Conservation (phyloP, 2,113 vertebrate species). For the Strix aluco region DNA sequence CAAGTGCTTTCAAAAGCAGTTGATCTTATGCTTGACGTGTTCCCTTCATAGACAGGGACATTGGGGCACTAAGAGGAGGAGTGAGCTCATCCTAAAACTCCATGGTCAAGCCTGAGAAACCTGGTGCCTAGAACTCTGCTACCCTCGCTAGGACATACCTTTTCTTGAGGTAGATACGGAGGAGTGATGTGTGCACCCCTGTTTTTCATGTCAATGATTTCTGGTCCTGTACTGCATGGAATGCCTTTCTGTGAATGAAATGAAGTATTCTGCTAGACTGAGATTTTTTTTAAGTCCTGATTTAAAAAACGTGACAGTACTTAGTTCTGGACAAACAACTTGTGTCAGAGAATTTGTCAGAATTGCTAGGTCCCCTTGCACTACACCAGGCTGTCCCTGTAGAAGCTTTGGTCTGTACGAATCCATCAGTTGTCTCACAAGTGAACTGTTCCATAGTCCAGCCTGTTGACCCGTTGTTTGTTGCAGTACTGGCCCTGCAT, state of each 20-base stretch:
- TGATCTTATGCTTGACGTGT: not conserved
- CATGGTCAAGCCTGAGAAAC: accelerated
- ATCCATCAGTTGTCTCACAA: not conserved
- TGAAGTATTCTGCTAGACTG: not conserved
- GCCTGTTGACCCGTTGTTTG: not conserved
- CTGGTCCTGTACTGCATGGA: not conserved
- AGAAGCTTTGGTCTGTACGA: not conserved
- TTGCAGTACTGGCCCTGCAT: not conserved
- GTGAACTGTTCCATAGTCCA: not conserved
- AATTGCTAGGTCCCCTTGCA: not conserved
- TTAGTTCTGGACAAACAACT: not conserved
- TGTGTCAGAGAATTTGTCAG: not conserved
- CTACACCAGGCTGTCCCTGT: not conserved
- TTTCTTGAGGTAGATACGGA: not conserved
- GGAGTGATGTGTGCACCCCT: not conserved
- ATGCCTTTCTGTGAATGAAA: not conserved
- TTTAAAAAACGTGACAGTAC: not conserved
- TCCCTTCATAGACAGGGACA: not conserved
- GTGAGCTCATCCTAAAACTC: not conserved
- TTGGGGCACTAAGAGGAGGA: not conserved
- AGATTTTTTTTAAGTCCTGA: not conserved
- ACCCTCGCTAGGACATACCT: accelerated
- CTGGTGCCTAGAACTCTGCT: not conserved
- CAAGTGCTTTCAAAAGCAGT: not conserved
- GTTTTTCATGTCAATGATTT: not conserved